Conservation (phyloP, 2,113 vertebrate genomes). For the Benitochromis conjunctus region DNA sequence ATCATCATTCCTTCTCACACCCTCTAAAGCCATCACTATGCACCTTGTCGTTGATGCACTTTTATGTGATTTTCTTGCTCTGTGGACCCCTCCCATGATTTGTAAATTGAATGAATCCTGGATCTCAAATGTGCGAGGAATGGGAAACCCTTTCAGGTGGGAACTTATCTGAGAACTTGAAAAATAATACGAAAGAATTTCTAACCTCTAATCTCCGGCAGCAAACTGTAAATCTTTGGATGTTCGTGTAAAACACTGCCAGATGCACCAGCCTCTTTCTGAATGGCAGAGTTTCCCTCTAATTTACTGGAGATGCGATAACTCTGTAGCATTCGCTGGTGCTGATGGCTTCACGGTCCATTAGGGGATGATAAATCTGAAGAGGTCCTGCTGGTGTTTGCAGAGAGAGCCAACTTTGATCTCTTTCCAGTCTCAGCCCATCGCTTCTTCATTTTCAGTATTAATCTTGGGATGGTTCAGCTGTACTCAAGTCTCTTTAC, state of each 20-base stretch:
- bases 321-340: conserved; percentile 3
- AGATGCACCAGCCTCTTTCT: background rate
- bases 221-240: background rate
- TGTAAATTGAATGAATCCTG: background rate
- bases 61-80: background rate
- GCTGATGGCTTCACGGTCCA: conserved; percentile 39
- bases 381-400: background rate
- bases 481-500: background rate
- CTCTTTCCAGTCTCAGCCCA: conserved; percentile 32
- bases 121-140: background rate
- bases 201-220: background rate
- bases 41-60: background rate
- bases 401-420: conserved; percentile 6
- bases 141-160: background rate
- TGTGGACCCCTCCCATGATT: background rate
- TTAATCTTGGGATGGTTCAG: conserved; percentile 4
- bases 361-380: conserved; percentile 49
- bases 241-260: background rate
- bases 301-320: conserved; percentile 25
- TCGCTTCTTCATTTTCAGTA: conserved; percentile 19
- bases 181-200: background rate
- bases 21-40: background rate
- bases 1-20: background rate
- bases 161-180: background rate
- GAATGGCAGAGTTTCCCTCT: conserved; percentile 4